phyloP scores from a whole-genome alignment of 2,113 vertebrate genomes.

The Tenebrosternarchus preto region DNA sequence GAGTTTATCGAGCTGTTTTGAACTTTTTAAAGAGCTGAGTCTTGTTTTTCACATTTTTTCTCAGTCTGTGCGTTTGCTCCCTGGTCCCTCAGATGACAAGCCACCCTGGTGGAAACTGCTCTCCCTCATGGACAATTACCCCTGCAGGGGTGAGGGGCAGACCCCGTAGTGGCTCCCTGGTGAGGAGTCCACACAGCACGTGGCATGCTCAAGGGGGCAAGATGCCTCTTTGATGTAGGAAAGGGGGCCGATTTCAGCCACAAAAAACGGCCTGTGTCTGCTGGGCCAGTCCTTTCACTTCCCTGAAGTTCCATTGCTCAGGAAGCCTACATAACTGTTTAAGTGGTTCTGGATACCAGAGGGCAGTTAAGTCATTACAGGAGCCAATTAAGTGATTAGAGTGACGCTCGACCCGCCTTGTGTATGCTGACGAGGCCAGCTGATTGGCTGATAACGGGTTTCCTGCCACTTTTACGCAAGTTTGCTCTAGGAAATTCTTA shows the following conservation, averaged over 20 bases:
- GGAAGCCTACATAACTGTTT: constrained; percentile 73
- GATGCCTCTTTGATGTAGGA: constrained; percentile 45
- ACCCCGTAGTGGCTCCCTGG: not conserved
- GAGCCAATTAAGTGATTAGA: constrained; percentile 77
- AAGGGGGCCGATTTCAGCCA: constrained; percentile 36
- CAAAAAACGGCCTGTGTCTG: constrained; percentile 33
- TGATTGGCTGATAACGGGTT: constrained; percentile 67
- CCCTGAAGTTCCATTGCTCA: constrained; percentile 45
- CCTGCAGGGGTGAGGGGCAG: constrained; percentile 7
- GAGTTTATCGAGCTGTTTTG: no score
- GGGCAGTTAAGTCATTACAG: constrained; percentile 78
- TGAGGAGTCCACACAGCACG: not conserved
- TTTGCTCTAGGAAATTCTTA: constrained; percentile 61
- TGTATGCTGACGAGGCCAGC: constrained; percentile 59
- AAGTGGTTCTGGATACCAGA: constrained; percentile 77
- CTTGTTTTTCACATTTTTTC: not conserved
- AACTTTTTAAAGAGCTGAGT: not conserved
- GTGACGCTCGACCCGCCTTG: constrained; percentile 67
- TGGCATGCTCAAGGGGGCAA: not conserved
- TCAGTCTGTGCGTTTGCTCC: not conserved
- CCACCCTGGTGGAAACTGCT: not conserved
- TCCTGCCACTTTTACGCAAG: constrained; percentile 65
- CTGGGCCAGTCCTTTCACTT: constrained; percentile 35
- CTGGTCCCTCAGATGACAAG: not conserved
- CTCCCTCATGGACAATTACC: constrained; percentile 4